A percentile compares a stretch with the other conserved stretches of the same genome.
Conservation (phyloP, 2,888 invertebrate species). For the Bruchidius siliquastri region DNA sequence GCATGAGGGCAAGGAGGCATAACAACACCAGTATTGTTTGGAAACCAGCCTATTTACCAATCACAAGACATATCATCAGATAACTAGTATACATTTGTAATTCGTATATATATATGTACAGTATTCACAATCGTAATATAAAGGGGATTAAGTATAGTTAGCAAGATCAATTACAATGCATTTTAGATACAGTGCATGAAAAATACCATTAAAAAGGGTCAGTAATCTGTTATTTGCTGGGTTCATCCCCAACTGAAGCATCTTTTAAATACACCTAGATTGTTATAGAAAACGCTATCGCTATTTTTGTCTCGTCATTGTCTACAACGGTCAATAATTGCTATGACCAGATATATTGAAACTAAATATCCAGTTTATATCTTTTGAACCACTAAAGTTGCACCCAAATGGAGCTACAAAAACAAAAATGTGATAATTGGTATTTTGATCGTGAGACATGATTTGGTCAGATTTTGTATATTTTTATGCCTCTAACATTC, state of each 20-base stretch:
- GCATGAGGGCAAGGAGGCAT: conserved; percentile 53
- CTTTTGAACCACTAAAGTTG: too few species aligned
- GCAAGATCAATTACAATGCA: background rate
- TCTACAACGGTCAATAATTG: too few species aligned
- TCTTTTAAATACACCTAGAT: too few species aligned
- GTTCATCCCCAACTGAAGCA: background rate
- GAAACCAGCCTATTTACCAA: conserved; percentile 46
- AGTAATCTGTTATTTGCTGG: background rate
- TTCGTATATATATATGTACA: conserved; percentile 11
- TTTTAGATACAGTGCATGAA: background rate
- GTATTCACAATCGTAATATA: conserved; percentile 3
- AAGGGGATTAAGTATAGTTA: background rate
- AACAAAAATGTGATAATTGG: too few species aligned
- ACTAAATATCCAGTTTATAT: too few species aligned
- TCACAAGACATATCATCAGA: conserved; percentile 26
- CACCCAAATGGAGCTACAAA: too few species aligned
- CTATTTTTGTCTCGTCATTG: too few species aligned
- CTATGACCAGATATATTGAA: too few species aligned
- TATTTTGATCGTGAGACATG: too few species aligned
- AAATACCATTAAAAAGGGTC: background rate
- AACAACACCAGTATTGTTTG: conserved; percentile 43
- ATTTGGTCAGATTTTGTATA: too few species aligned
- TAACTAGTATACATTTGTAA: conserved; percentile 12
- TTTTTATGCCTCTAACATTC: too few species aligned
- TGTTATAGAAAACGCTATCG: too few species aligned